A percentile compares a stretch with the other conserved stretches of the same genome.
These are phyloP conservation scores for Cryptoleucopteryx plumbea DNA, from an alignment of 2,113 vertebrate species.

Conservation along the genomic window DNA sequence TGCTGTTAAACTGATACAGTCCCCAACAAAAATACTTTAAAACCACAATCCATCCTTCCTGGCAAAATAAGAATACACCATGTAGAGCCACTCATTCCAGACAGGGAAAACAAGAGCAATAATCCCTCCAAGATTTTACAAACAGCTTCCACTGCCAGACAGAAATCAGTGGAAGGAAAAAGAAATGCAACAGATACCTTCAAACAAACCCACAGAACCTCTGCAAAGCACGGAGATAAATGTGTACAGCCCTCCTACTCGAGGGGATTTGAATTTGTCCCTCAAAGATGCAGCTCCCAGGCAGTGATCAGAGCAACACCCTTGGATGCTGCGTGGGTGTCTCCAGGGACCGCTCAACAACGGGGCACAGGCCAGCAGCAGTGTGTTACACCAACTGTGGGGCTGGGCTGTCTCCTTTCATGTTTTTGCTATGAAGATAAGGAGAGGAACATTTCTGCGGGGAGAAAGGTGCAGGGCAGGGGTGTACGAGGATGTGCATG, in stretches of 20 bases:
- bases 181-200: neutral
- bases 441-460: neutral
- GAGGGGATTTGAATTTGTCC: neutral
- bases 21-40: neutral
- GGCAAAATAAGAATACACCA: neutral
- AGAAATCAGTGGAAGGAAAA: neutral
- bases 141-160: neutral
- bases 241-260: neutral
- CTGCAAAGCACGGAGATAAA: neutral
- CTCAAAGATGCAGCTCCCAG: neutral
- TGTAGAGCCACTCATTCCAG: neutral
- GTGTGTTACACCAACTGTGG: neutral
- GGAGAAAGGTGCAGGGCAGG: neutral
- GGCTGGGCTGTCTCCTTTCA: neutral
- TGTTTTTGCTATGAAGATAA: neutral
- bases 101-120: neutral
- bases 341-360: neutral
- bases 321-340: neutral
- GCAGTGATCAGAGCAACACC: neutral
- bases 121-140: neutral
- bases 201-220: neutral
- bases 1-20: neutral
- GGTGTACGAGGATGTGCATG: accelerated
- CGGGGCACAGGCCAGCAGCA: neutral
- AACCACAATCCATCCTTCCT: neutral